A percentile compares a stretch with the other conserved stretches of the same genome.
Evolutionary conservation across 2,113 vertebrate species (phyloP).

Genomic region (Charina bottae): DNA sequence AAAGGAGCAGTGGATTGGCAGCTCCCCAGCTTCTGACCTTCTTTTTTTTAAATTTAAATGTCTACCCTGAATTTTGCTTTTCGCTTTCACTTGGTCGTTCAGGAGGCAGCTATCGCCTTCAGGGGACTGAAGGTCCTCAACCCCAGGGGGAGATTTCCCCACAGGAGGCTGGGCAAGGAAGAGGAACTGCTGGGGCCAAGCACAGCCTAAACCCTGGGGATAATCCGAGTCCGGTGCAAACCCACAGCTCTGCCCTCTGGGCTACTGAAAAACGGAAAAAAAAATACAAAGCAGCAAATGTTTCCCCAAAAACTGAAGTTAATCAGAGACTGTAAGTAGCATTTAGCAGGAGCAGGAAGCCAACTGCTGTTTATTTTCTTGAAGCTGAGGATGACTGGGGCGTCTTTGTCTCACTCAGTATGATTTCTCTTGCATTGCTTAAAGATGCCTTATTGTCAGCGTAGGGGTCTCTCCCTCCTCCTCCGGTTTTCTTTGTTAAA

Average conservation of each 20-base stretch:
- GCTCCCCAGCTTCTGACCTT: background rate
- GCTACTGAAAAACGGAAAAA: background rate
- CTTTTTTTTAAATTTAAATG: background rate
- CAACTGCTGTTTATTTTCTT: slow-evolving; percentile 59
- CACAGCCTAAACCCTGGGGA: background rate
- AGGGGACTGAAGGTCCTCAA: background rate
- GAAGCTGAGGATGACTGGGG: slow-evolving; percentile 56
- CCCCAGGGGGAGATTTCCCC: background rate
- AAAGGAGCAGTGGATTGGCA: background rate
- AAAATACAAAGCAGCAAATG: slow-evolving; percentile 37
- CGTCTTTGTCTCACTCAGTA: slow-evolving; percentile 41
- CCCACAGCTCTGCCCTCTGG: background rate
- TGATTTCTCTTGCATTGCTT: slow-evolving; percentile 29
- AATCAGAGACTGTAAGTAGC: background rate
- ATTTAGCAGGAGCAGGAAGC: slow-evolving; percentile 58
- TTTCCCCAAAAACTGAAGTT: slow-evolving; percentile 33
- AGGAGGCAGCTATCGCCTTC: background rate
- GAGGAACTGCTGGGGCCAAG: background rate
- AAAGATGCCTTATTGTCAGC: slow-evolving; percentile 29
- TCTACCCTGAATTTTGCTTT: background rate
- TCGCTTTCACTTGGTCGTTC: background rate
- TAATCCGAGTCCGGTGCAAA: background rate
- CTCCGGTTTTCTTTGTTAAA: background rate
- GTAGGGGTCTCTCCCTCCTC: background rate
- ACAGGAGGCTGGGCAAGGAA: background rate